phyloP scores from a whole-genome alignment of 2,797 vertebrate species.

The Enteromius afrohamiltoni region DNA sequence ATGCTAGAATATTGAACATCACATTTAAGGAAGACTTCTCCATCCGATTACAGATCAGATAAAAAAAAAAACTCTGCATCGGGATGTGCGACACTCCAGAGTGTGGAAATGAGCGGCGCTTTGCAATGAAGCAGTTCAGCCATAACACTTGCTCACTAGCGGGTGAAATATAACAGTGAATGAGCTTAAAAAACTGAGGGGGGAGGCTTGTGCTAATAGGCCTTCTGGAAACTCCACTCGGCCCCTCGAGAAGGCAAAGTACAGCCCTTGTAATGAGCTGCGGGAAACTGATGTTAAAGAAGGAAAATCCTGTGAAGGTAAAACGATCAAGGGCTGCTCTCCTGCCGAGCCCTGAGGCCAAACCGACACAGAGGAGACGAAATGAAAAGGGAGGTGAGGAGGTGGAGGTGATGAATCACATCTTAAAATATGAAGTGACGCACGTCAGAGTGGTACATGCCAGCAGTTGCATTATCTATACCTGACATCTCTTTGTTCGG shows the following conservation, averaged over 20 bases:
- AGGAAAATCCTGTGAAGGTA: constrained; percentile 64
- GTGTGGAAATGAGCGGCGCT: neutral
- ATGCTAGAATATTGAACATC: neutral
- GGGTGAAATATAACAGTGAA: constrained; percentile 42
- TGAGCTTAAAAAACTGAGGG: constrained; percentile 23
- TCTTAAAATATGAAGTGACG: constrained; percentile 49
- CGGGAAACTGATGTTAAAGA: constrained; percentile 53
- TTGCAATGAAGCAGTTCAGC: constrained; percentile 12
- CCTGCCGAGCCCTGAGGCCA: constrained; percentile 38
- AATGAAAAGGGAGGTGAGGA: constrained; percentile 52
- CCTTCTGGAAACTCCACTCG: constrained; percentile 44
- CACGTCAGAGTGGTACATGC: constrained; percentile 2
- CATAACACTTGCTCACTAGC: constrained; percentile 28
- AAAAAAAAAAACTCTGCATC: neutral
- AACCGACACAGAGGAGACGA: constrained; percentile 34
- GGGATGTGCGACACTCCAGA: neutral
- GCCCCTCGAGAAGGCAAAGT: constrained; percentile 34
- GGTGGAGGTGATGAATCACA: constrained; percentile 46
- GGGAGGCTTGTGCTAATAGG: constrained; percentile 35
- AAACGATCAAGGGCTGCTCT: constrained; percentile 56
- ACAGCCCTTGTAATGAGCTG: constrained; percentile 53
- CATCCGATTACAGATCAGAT: neutral
- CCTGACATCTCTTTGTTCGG: constrained; percentile 25
- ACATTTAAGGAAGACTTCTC: neutral
- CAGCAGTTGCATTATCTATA: constrained; percentile 15